Evolutionary conservation across 2,797 vertebrate species (phyloP).

Genomic region (Halcyon smyrnensis): DNA sequence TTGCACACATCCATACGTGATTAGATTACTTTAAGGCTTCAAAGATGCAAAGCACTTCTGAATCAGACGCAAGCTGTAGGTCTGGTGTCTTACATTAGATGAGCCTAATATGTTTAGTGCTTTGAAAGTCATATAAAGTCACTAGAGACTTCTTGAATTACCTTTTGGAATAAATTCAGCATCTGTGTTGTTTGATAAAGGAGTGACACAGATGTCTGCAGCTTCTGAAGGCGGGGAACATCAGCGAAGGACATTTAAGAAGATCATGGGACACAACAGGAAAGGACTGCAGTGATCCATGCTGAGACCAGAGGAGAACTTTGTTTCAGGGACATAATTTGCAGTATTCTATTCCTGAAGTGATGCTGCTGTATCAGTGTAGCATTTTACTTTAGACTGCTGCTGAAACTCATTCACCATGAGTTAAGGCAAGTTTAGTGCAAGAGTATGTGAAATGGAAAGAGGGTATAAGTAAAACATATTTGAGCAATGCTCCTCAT

Average conservation of each 20-base stretch:
- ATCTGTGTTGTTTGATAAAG: slow-evolving; percentile 13
- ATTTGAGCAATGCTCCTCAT: neutral
- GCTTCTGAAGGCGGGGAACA: neutral
- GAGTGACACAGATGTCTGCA: neutral
- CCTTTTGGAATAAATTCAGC: slow-evolving; percentile 32
- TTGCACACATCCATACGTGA: slow-evolving; percentile 2
- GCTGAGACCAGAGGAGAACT: neutral
- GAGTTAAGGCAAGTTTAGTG: neutral
- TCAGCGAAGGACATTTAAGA: neutral
- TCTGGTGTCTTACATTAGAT: slow-evolving; percentile 24
- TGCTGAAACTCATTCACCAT: neutral
- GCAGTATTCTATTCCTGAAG: neutral
- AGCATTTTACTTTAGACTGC: neutral
- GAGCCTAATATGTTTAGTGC: slow-evolving; percentile 22
- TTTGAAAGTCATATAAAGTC: slow-evolving; percentile 40
- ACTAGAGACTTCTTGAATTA: slow-evolving; percentile 8
- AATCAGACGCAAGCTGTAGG: slow-evolving; percentile 37
- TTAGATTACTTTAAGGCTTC: slow-evolving; percentile 58
- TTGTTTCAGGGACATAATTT: neutral
- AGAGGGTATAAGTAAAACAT: neutral
- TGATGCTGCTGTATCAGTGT: neutral
- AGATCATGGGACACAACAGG: neutral
- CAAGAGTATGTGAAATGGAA: neutral
- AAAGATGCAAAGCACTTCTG: slow-evolving; percentile 40
- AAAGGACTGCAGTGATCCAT: neutral